A percentile compares a stretch with the other conserved stretches of the same genome.
These are phyloP conservation scores for Tamias sibiricus DNA, from an alignment of 2,113 vertebrate genomes.

Conservation along the genomic window DNA sequence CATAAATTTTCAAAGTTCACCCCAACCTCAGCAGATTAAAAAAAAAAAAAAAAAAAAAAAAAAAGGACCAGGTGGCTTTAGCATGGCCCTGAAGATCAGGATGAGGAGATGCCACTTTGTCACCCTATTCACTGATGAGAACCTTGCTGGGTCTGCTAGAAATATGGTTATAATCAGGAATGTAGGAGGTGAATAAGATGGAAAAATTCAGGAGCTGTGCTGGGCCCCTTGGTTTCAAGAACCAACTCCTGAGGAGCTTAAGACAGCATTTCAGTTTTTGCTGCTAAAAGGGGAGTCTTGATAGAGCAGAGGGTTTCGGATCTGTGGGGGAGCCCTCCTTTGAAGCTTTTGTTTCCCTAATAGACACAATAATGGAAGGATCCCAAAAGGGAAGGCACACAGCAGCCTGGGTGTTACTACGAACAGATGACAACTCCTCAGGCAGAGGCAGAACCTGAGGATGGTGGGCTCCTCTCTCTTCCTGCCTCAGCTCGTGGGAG, in stretches of 20 bases:
- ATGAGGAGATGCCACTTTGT: background rate
- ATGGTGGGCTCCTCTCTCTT: background rate
- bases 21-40: background rate
- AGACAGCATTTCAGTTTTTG: background rate
- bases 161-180: conserved; percentile 51
- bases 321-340: background rate
- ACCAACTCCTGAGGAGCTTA: background rate
- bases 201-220: conserved; percentile 26
- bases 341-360: conserved; percentile 51
- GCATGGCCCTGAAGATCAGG: background rate
- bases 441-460: background rate
- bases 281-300: background rate
- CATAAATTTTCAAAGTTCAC: background rate
- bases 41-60: background rate
- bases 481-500: background rate
- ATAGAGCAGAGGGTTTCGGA: background rate
- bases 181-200: background rate
- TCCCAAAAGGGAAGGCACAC: conserved; percentile 15
- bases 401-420: background rate
- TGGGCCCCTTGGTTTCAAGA: conserved; percentile 52
- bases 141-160: background rate
- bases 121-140: background rate
- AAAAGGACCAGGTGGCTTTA: background rate
- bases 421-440: background rate
- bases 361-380: background rate